These are phyloP conservation scores for Echinometra lucunter DNA, from an alignment of 53 echinoderm and acorn worm genomes.

Conservation along the genomic window DNA sequence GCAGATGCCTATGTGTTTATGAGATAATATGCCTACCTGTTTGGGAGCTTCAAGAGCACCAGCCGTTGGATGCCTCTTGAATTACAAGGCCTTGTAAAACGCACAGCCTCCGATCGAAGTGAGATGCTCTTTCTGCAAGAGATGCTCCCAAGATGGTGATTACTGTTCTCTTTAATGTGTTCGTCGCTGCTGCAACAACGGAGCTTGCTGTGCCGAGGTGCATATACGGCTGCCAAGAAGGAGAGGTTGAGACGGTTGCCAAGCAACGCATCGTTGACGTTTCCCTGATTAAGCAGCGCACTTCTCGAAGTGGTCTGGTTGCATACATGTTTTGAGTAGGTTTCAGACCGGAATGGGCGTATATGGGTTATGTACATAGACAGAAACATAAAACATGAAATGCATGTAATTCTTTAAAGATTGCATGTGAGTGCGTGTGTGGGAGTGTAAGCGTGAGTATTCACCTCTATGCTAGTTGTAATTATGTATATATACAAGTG, in stretches of 20 bases:
- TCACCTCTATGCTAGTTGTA: too few relatives aligned
- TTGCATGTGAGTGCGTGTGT: too few relatives aligned
- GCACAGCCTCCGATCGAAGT: not conserved
- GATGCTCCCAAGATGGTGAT: not conserved
- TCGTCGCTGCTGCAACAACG: not conserved
- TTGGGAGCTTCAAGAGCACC: not conserved
- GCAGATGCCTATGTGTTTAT: not conserved
- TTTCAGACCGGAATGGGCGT: too few relatives aligned
- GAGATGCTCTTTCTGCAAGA: slow-evolving; percentile 6
- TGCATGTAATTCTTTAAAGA: too few relatives aligned
- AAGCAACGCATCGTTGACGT: slow-evolving; percentile 25
- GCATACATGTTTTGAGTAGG: too few relatives aligned
- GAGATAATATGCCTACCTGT: slow-evolving; percentile 16
- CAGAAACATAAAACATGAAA: too few relatives aligned
- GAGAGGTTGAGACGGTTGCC: slow-evolving; percentile 27
- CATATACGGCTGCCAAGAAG: not conserved
- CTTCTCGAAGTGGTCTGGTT: not conserved
- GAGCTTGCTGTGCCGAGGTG: not conserved
- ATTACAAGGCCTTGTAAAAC: not conserved
- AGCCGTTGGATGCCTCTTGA: not conserved
- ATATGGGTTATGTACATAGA: too few relatives aligned
- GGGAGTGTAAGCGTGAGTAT: too few relatives aligned
- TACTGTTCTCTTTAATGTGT: not conserved
- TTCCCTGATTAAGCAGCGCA: not conserved
- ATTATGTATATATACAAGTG: too few relatives aligned